Evolutionary conservation across 2,888 invertebrate species (phyloP).

Genomic region (Eupithecia exiguata): DNA sequence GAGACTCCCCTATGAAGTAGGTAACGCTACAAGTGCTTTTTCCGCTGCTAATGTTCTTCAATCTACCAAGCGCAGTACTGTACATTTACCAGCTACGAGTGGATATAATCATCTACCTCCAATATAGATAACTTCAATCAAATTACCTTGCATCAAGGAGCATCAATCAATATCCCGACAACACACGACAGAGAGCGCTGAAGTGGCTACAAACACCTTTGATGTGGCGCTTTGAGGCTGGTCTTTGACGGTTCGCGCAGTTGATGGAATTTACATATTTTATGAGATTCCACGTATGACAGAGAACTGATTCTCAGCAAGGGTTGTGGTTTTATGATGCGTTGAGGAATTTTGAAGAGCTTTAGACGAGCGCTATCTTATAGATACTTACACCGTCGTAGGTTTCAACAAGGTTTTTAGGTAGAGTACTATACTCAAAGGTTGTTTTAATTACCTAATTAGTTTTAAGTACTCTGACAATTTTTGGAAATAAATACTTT

Average conservation of each 20-base stretch:
- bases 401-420: too few relatives aligned
- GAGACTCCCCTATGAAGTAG: too few relatives aligned
- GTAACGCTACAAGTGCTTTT: neutral
- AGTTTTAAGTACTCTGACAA: too few relatives aligned
- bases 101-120: neutral
- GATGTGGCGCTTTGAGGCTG: constrained; percentile 42
- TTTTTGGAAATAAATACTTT: too few relatives aligned
- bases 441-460: too few relatives aligned
- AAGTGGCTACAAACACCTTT: constrained; percentile 38
- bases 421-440: too few relatives aligned
- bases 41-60: neutral
- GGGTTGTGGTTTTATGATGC: constrained; percentile 3
- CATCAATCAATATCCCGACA: constrained; percentile 43
- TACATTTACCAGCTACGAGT: neutral
- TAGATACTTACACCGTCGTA: too few relatives aligned
- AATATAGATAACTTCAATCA: constrained; percentile 31
- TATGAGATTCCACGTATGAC: constrained; percentile 20
- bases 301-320: neutral
- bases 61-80: neutral
- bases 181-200: constrained; percentile 27
- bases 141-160: constrained; percentile 33
- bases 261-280: constrained; percentile 39
- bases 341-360: neutral
- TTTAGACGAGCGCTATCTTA: neutral
- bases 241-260: constrained; percentile 38